phyloP scores from a whole-genome alignment of 2,113 vertebrate genomes.

The Aptenodytes patagonicus region DNA sequence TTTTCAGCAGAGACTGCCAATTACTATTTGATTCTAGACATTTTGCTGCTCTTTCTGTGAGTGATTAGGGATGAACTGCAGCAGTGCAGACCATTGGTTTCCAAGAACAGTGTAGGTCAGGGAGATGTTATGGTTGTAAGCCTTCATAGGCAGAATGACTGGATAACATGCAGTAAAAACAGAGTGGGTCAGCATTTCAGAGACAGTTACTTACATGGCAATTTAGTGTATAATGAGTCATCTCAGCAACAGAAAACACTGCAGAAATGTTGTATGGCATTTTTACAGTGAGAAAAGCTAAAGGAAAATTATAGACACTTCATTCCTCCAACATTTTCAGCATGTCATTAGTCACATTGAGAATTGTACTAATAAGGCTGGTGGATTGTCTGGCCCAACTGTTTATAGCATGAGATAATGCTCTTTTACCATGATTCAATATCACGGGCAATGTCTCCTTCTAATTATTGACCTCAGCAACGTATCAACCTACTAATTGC shows the following conservation, averaged over 20 bases:
- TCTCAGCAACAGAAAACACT: neutral
- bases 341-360: neutral
- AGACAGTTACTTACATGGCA: neutral
- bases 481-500: neutral
- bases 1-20: neutral
- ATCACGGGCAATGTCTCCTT: neutral
- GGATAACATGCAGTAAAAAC: neutral
- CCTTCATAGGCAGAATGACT: neutral
- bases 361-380: neutral
- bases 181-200: neutral
- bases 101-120: neutral
- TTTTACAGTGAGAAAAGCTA: neutral
- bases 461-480: neutral
- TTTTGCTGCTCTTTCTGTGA: neutral
- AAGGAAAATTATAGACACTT: neutral
- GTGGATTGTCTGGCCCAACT: neutral
- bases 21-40: neutral
- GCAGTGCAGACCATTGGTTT: neutral
- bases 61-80: neutral
- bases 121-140: neutral
- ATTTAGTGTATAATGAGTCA: neutral
- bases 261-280: neutral
- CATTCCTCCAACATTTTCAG: neutral
- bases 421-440: neutral
- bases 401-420: neutral